Evolutionary conservation across 1,140 invertebrate genomes (phyloP).

Genomic region (Homalodisca vitripennis): DNA sequence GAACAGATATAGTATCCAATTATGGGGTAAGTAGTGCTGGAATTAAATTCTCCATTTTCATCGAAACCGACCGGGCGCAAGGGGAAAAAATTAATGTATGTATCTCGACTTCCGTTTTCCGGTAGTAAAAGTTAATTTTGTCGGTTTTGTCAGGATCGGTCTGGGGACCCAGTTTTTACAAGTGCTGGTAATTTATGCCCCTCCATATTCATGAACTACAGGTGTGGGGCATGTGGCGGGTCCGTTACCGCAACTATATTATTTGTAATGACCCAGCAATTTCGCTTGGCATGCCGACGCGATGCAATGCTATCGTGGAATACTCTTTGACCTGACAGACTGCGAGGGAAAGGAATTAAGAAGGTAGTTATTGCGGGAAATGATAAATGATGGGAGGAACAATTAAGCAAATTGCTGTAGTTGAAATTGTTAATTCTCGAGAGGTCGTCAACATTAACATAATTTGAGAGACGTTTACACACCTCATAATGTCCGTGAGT

Average conservation of each 20-base stretch:
- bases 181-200: conserved; percentile 5
- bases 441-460: too few species aligned
- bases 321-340: too few species aligned
- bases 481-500: too few species aligned
- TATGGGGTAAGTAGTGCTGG: too few species aligned
- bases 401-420: too few species aligned
- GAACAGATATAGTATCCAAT: background rate
- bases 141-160: conserved; percentile 21
- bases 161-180: conserved; percentile 21
- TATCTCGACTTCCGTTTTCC: conserved; percentile 25
- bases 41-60: conserved; percentile 10
- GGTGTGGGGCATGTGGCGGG: conserved; percentile 3
- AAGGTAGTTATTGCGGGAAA: too few species aligned
- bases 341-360: too few species aligned
- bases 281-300: background rate
- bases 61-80: conserved; percentile 5
- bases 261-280: background rate
- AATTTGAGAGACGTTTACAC: too few species aligned
- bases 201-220: conserved; percentile 21
- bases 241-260: background rate
- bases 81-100: conserved; percentile 21
- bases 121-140: conserved; percentile 25
- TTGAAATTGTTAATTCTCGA: too few species aligned
- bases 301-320: too few species aligned
- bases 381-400: too few species aligned